Evolutionary conservation across 2,113 vertebrate species (phyloP).

Genomic region (Alligator sinensis): DNA sequence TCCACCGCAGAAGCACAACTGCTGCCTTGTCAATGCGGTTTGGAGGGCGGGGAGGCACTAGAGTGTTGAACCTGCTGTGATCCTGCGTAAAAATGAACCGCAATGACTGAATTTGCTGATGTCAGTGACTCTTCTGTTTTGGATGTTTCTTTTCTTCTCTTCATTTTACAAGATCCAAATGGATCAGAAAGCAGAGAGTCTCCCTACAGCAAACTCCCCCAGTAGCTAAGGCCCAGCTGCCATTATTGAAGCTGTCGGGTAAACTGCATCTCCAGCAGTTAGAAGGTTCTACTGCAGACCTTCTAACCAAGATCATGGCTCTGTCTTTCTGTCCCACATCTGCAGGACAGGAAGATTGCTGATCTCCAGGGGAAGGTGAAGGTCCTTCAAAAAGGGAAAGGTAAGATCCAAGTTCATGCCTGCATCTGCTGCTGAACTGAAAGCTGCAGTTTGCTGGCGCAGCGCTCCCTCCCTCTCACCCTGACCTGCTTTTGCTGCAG

Average conservation of each 20-base stretch:
- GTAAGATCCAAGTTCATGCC: slow-evolving; percentile 36
- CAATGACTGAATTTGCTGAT: background rate
- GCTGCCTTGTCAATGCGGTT: background rate
- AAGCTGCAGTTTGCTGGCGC: background rate
- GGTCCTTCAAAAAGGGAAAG: slow-evolving; percentile 63
- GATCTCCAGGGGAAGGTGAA: slow-evolving; percentile 79
- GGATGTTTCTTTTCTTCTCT: background rate
- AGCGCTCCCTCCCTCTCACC: background rate
- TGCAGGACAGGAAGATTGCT: slow-evolving; percentile 81
- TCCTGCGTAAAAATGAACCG: background rate
- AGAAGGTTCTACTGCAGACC: background rate
- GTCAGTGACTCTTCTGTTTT: background rate
- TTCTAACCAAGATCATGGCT: background rate
- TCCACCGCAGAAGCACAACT: background rate
- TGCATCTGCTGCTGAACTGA: background rate
- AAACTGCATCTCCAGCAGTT: background rate
- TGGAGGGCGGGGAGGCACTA: background rate
- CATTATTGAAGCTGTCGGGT: background rate
- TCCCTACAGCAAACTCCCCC: background rate
- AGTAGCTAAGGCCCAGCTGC: background rate
- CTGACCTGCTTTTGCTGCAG: background rate
- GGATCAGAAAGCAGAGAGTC: background rate
- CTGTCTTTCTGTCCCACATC: background rate
- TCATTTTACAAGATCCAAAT: background rate
- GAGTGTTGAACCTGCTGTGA: background rate